A percentile compares a stretch with the other conserved stretches of the same genome.
Conservation (phyloP, 2,113 vertebrate species). For the Perccottus glenii region DNA sequence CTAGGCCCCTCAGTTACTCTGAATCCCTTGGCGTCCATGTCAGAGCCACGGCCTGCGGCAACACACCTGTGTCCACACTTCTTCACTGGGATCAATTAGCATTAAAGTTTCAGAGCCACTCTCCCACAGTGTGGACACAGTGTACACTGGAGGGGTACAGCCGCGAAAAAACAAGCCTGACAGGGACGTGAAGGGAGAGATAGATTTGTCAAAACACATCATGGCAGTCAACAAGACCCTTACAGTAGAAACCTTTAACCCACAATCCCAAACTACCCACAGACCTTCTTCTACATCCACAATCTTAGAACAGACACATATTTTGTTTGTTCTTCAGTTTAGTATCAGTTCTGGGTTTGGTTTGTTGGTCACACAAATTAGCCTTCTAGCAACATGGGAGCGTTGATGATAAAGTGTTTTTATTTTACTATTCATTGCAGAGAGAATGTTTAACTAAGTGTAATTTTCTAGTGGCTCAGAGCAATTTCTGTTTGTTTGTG, state of each 20-base stretch:
- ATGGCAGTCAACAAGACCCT: background rate
- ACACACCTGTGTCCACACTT: slow-evolving; percentile 77
- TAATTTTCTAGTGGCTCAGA: background rate
- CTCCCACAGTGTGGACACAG: slow-evolving; percentile 60
- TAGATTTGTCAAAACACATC: slow-evolving; percentile 42
- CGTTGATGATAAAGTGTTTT: slow-evolving; percentile 1
- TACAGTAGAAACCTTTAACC: background rate
- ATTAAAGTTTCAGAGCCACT: slow-evolving; percentile 75
- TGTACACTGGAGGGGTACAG: slow-evolving; percentile 68
- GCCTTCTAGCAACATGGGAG: background rate
- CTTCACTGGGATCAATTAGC: slow-evolving; percentile 82
- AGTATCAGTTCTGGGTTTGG: background rate
- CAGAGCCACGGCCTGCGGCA: slow-evolving; percentile 68
- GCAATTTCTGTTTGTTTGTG: background rate
- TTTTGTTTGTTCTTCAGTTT: background rate
- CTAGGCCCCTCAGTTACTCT: slow-evolving; percentile 58
- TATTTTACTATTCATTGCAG: background rate
- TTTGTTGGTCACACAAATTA: background rate
- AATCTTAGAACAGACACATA: background rate
- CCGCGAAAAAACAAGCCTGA: slow-evolving; percentile 48
- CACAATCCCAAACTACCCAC: background rate
- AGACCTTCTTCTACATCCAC: background rate
- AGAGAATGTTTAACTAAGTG: slow-evolving; percentile 1
- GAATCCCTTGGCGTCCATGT: slow-evolving; percentile 61
- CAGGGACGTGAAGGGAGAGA: slow-evolving; percentile 42